A percentile compares a stretch with the other conserved stretches of the same genome.
Evolutionary conservation across 2,797 vertebrate genomes (phyloP).

Genomic region (Nyctalus aviator): DNA sequence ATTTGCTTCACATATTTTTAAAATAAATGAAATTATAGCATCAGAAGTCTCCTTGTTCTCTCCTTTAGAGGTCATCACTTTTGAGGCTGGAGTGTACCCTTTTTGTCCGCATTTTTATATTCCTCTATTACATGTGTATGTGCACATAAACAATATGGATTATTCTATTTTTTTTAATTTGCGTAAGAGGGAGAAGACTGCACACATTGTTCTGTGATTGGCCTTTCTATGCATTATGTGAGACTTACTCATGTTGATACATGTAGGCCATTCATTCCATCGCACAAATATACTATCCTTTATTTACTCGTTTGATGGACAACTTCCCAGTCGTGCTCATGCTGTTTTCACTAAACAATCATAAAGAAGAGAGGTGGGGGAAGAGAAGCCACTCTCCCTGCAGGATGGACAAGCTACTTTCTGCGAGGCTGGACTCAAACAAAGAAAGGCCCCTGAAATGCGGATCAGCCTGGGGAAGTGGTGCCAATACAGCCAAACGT

Average conservation of each 20-base stretch:
- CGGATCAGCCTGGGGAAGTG: background rate
- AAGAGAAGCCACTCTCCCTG: background rate
- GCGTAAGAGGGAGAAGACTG: background rate
- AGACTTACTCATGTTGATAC: background rate
- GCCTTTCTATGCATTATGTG: background rate
- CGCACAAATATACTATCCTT: background rate
- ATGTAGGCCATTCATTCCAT: background rate
- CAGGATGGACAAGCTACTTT: background rate
- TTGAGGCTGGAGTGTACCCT: background rate
- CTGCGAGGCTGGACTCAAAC: background rate
- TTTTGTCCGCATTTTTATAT: background rate
- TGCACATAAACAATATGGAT: background rate
- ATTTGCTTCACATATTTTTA: background rate
- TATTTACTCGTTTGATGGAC: background rate
- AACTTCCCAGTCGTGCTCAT: background rate
- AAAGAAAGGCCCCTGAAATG: background rate
- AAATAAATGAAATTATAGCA: slow-evolving; percentile 32
- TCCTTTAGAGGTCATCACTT: background rate
- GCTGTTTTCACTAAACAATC: background rate
- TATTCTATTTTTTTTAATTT: slow-evolving; percentile 47
- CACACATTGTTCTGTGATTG: background rate
- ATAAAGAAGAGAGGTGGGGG: background rate
- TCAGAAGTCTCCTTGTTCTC: background rate
- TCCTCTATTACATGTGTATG: slow-evolving; percentile 4
- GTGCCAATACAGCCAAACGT: background rate